Conservation (phyloP, 2,797 vertebrate species). For the Paguma larvata region DNA sequence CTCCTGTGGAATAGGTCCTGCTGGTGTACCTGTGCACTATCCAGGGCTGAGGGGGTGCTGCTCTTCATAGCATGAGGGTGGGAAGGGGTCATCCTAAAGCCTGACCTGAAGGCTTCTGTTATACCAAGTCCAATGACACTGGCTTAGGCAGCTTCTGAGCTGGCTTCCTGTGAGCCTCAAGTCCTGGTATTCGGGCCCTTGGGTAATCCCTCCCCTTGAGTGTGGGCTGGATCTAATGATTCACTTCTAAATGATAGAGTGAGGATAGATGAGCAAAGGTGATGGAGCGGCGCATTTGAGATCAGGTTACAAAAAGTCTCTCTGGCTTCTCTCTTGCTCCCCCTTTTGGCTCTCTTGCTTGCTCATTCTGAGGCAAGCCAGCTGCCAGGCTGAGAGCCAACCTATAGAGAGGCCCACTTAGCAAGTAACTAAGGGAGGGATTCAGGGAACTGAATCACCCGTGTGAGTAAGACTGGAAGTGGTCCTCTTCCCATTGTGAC, state of each 20-base stretch:
- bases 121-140: background rate
- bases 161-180: background rate
- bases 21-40: rapidly evolving
- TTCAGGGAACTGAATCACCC: background rate
- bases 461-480: background rate
- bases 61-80: background rate
- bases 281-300: background rate
- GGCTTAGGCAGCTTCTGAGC: background rate
- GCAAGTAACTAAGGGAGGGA: background rate
- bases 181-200: background rate
- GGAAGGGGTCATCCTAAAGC: background rate
- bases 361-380: background rate
- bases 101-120: background rate
- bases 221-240: background rate
- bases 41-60: background rate
- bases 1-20: background rate
- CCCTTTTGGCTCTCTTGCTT: background rate
- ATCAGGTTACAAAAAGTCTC: background rate
- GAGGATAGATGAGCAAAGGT: background rate
- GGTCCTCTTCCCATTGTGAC: background rate
- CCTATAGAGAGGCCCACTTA: background rate
- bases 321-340: background rate
- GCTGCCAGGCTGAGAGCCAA: background rate
- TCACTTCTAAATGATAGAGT: background rate
- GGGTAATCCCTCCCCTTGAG: background rate